phyloP scores from a whole-genome alignment of 2,888 invertebrate genomes.

The Drosophila tripunctata region DNA sequence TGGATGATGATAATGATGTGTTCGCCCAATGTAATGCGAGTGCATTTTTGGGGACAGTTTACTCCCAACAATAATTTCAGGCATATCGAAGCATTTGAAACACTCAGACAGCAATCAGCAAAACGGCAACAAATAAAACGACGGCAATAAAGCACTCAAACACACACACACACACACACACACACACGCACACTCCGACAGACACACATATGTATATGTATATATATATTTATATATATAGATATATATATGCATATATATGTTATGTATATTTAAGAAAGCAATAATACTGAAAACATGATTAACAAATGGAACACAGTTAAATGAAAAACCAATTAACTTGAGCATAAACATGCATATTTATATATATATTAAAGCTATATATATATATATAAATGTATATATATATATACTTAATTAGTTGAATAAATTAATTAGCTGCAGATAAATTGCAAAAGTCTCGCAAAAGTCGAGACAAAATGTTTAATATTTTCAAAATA shows the following conservation, averaged over 20 bases:
- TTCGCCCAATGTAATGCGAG: slow-evolving; percentile 51
- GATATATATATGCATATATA: slow-evolving; percentile 69
- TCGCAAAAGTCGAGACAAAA: slow-evolving; percentile 11
- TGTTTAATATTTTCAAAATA: slow-evolving; percentile 79
- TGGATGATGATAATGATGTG: slow-evolving; percentile 41
- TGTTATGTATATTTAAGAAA: slow-evolving; percentile 71
- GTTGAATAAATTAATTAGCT: slow-evolving; percentile 67
- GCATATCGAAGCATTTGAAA: slow-evolving; percentile 76
- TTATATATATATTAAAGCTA: slow-evolving; percentile 73
- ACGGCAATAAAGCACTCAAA: slow-evolving; percentile 63
- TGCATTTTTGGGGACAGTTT: slow-evolving; percentile 65
- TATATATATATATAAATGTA: slow-evolving; percentile 59
- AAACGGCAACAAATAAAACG: slow-evolving; percentile 45
- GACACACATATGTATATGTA: not conserved
- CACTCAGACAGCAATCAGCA: slow-evolving; percentile 67
- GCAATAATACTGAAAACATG: slow-evolving; percentile 77
- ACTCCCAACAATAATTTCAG: slow-evolving; percentile 73
- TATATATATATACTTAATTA: slow-evolving; percentile 59
- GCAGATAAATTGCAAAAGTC: slow-evolving; percentile 40
- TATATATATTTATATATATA: not conserved
- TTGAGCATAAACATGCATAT: slow-evolving; percentile 61
- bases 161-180: slow-evolving; percentile 20
- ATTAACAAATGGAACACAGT: slow-evolving; percentile 60
- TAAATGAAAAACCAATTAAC: slow-evolving; percentile 36
- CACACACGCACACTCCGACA: not conserved